A percentile compares a stretch with the other conserved stretches of the same genome.
phyloP scores from a whole-genome alignment of 1,140 invertebrate species.

The Condylostylus longicornis region DNA sequence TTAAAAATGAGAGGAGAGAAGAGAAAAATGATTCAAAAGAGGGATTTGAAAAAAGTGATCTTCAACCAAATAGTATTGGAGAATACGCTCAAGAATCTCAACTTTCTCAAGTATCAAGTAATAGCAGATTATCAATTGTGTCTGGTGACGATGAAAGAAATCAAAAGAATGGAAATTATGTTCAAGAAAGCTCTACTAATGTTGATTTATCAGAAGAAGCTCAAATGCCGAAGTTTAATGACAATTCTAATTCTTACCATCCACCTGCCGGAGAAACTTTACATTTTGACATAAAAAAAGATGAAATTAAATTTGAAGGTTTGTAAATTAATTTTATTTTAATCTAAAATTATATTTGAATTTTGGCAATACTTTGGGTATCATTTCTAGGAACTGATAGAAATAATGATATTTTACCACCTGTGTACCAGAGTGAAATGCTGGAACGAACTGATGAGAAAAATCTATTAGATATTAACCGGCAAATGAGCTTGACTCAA shows the following conservation, averaged over 20 bases:
- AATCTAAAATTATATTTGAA: too few species aligned
- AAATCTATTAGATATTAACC: too few species aligned
- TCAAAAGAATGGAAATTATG: slow-evolving; percentile 5
- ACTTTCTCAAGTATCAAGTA: slow-evolving; percentile 43
- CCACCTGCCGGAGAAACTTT: slow-evolving; percentile 4
- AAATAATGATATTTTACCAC: slow-evolving; percentile 10
- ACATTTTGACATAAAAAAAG: slow-evolving; percentile 31
- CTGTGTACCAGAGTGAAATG: too few species aligned
- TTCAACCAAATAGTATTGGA: too few species aligned
- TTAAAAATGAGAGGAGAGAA: not conserved
- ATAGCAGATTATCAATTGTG: slow-evolving; percentile 39
- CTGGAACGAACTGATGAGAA: too few species aligned
- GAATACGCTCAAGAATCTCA: slow-evolving; percentile 35
- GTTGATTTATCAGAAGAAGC: slow-evolving; percentile 28
- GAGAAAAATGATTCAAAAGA: not conserved
- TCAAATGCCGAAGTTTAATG: slow-evolving; percentile 28
- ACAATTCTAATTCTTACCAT: slow-evolving; percentile 20
- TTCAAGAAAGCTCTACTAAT: slow-evolving; percentile 6
- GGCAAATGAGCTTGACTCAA: too few species aligned
- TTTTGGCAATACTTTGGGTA: too few species aligned
- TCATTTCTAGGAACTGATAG: slow-evolving; percentile 22
- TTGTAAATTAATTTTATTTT: not conserved
- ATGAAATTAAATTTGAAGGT: slow-evolving; percentile 29
- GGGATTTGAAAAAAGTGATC: too few species aligned
- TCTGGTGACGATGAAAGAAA: slow-evolving; percentile 29